phyloP scores from a whole-genome alignment of 2,113 vertebrate species.

The Apus apus region DNA sequence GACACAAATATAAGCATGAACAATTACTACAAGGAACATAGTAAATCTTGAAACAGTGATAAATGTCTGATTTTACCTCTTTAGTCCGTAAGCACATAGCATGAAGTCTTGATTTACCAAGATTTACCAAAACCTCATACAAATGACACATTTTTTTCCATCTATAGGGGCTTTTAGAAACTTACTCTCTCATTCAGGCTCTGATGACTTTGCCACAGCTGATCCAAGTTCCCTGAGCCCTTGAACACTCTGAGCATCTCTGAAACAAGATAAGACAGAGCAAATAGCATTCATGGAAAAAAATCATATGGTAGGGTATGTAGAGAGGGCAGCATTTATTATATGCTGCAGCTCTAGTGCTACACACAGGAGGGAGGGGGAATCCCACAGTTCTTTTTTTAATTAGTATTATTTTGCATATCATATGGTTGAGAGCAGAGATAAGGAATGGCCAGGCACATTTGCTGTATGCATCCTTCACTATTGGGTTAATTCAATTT shows the following conservation, averaged over 20 bases:
- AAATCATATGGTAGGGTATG: fast-evolving
- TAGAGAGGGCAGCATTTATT: not conserved
- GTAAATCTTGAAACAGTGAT: not conserved
- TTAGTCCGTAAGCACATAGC: not conserved
- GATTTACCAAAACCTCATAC: not conserved
- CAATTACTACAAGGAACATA: not conserved
- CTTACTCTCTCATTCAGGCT: not conserved
- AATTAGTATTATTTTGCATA: not conserved
- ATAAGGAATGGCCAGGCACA: not conserved
- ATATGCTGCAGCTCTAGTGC: not conserved
- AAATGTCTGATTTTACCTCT: not conserved
- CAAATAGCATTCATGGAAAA: not conserved
- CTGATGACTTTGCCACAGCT: not conserved
- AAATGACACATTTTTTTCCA: not conserved
- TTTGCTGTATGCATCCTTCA: not conserved
- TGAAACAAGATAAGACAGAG: not conserved
- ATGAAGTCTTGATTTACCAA: not conserved
- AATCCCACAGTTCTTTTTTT: not conserved
- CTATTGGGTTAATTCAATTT: not conserved
- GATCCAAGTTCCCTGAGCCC: not conserved
- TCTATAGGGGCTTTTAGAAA: not conserved
- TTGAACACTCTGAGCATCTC: not conserved
- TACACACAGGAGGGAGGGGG: fast-evolving
- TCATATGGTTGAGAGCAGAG: fast-evolving
- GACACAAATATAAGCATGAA: not conserved